These are phyloP conservation scores for Folsomia candida DNA, from an alignment of 2,888 invertebrate species.

Conservation along the genomic window DNA sequence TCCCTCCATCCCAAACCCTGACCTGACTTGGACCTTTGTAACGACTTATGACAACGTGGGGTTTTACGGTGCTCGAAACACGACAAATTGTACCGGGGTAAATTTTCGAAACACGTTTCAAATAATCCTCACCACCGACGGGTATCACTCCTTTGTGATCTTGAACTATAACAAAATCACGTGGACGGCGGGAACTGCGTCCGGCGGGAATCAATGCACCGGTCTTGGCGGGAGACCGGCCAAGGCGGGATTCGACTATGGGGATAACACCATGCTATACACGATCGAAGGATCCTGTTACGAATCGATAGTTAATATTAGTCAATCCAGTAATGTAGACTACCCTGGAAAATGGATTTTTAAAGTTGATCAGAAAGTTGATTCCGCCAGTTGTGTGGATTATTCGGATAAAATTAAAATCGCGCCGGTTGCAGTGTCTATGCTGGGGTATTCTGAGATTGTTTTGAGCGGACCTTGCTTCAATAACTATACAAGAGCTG, in stretches of 20 bases:
- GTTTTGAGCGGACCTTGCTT: neutral
- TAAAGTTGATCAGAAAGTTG: conserved; percentile 20
- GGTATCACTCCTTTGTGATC: neutral
- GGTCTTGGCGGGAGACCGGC: conserved; percentile 30
- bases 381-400: neutral
- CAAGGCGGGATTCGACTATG: conserved; percentile 40
- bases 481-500: neutral
- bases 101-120: conserved; percentile 25
- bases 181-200: conserved; percentile 22
- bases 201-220: conserved; percentile 17
- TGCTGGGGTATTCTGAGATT: neutral
- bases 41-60: conserved; percentile 24
- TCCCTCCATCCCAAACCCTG: conserved; percentile 13
- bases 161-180: neutral
- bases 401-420: neutral
- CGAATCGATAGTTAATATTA: conserved; percentile 17
- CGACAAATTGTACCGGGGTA: conserved; percentile 8
- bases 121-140: neutral
- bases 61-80: conserved; percentile 20
- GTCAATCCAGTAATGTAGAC: conserved; percentile 23
- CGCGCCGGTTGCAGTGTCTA: neutral
- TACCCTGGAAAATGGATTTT: conserved; percentile 39
- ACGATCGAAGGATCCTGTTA: conserved; percentile 24
- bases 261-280: conserved; percentile 25
- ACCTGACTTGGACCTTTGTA: conserved; percentile 20